Base-by-base conservation (phyloP, 2,888 invertebrate genomes). In the Lithophane semibrunnea region DNA sequence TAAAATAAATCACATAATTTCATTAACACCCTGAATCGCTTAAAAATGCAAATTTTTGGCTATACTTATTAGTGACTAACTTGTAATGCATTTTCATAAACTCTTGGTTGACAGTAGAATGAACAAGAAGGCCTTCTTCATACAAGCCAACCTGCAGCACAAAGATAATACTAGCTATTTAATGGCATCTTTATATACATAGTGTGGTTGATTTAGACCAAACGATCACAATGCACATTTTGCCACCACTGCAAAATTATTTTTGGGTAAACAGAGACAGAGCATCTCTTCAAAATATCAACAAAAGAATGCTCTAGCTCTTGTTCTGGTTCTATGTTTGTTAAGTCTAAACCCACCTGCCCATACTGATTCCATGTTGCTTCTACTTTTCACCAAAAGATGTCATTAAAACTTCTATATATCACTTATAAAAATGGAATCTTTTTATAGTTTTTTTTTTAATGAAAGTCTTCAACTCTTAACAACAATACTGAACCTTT, bases 361-460 rank as follows among this genome's bases (percentile, higher is more conserved):
- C 37, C 3, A 8, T 66, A 66, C 47, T 21, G 21, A 49, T 49
- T 49, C 21, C 49, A 29, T 21, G 24, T 49, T n/a, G 29, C 21
- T 67, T 49, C 18, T 37, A 67, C 9, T 29, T n/a, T 52, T 9
- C 47, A 56, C 18, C 29, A 44, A 49, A 49, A 49, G 1, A 21
- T 60, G 3, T 29, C 37, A 24, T 12, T 60, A 13, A 29, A 52
- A 21, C 13, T 29, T 21, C 18, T 29, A 16, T 21, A n/a, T 4
- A 29, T 8, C 10, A 29, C 24, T 2, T 64, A 21, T 12, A 44
- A 16, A 56, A 70, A 13, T 64, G 0, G 5, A 49, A 24, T 44
- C 8, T 56, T 75, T 56, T 44, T 37, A 37, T 37, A 37, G 1
- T 29, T 71, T 79, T 80, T 47, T 52, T 52, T 29, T 56, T 21